These are phyloP conservation scores for Thera obeliscata DNA, from an alignment of 2,888 invertebrate species.

Conservation along the genomic window DNA sequence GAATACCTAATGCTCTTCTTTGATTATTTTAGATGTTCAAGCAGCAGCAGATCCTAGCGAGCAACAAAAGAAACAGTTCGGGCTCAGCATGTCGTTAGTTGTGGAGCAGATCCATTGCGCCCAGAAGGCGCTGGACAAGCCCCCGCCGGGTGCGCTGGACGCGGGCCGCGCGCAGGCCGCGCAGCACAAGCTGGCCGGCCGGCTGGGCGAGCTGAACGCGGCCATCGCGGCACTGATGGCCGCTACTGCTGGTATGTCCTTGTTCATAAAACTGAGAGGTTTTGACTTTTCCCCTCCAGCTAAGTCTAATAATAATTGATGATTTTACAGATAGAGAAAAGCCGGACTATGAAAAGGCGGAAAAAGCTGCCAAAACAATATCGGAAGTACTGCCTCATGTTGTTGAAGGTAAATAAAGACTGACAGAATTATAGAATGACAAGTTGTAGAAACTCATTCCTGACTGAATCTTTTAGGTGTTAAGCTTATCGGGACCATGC, in stretches of 20 bases:
- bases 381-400: conserved; percentile 52
- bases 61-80: conserved; percentile 39
- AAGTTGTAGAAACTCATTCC: no score
- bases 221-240: conserved; percentile 50
- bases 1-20: no score
- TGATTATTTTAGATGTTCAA: no score
- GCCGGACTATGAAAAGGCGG: conserved; percentile 51
- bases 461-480: no score
- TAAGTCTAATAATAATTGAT: background rate
- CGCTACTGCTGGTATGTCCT: conserved; percentile 44
- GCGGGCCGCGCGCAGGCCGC: conserved; percentile 31
- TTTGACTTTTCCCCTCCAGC: no score
- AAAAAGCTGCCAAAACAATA: conserved; percentile 48
- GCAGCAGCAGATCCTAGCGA: conserved; percentile 11
- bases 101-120: conserved; percentile 32
- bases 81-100: conserved; percentile 32
- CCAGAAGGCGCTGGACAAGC: conserved; percentile 38
- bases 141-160: conserved; percentile 28
- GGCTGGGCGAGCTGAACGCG: conserved; percentile 48
- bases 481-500: no score
- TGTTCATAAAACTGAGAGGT: no score
- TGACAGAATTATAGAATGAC: no score
- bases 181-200: conserved; percentile 36
- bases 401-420: conserved; percentile 44
- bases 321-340: conserved; percentile 48